These are phyloP conservation scores for Brachystomella parvula DNA, from an alignment of 1,140 invertebrate genomes.

Conservation along the genomic window DNA sequence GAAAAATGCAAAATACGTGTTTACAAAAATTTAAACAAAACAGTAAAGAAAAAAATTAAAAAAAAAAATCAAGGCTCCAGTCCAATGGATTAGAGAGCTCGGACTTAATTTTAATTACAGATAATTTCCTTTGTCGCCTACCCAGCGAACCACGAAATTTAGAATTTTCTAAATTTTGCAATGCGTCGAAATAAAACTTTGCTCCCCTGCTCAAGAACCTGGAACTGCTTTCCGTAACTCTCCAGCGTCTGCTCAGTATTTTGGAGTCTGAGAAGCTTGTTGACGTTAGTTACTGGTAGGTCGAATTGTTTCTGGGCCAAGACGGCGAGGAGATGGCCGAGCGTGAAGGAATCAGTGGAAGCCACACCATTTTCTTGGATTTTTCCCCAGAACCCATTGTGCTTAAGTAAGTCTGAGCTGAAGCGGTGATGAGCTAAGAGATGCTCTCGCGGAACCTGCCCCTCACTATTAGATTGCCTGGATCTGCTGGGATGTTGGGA, in stretches of 20 bases:
- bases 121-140: no score
- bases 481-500: no score
- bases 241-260: not conserved
- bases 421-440: not conserved
- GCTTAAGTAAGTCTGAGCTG: not conserved
- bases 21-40: no score
- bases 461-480: no score
- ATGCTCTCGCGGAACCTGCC: not conserved
- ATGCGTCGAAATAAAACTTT: not conserved
- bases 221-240: not conserved
- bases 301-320: not conserved
- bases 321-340: not conserved
- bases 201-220: not conserved
- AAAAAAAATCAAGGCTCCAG: no score
- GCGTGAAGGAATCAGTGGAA: not conserved
- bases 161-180: no score
- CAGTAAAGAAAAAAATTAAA: no score
- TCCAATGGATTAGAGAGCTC: no score
- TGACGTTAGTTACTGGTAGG: not conserved
- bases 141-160: no score
- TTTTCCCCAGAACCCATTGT: not conserved
- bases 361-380: not conserved
- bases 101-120: no score
- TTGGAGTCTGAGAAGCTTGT: not conserved
- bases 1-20: no score